Percentiles rank a stretch among this genome's conserved stretches.
Conservation (phyloP, 2,113 vertebrate genomes). For the Crypturellus undulatus region DNA sequence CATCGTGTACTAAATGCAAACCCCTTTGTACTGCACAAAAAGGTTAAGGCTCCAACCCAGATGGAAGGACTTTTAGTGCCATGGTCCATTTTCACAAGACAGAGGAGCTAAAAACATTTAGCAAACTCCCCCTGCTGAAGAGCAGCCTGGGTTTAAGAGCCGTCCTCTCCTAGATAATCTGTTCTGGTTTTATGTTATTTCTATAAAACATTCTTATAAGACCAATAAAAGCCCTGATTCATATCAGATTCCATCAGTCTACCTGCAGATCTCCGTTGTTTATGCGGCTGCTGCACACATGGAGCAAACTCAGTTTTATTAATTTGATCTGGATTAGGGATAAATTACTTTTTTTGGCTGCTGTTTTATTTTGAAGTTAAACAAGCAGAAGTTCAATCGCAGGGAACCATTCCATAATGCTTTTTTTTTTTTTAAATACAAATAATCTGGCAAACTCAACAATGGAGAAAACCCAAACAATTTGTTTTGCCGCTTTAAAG, state of each 20-base stretch:
- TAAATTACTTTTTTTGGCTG: background rate
- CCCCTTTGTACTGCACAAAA: background rate
- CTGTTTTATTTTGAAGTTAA: background rate
- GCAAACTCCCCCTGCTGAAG: background rate
- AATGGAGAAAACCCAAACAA: background rate
- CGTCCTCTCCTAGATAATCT: background rate
- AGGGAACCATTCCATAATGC: rapidly evolving
- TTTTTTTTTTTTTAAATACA: background rate
- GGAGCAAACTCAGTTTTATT: background rate
- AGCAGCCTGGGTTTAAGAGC: background rate
- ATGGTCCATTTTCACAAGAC: background rate
- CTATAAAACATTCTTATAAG: background rate
- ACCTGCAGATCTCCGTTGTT: background rate
- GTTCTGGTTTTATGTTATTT: background rate
- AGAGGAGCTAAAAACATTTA: background rate
- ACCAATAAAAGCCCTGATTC: background rate
- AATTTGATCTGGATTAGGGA: background rate
- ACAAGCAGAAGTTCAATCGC: background rate
- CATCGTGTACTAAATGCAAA: background rate
- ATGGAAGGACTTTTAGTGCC: background rate
- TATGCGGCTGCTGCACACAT: background rate
- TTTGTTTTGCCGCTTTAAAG: background rate
- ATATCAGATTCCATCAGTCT: background rate
- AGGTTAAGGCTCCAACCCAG: background rate
- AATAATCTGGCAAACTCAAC: background rate